Base-by-base conservation (phyloP, 2,113 vertebrate species). In the Pionites leucogaster region DNA sequence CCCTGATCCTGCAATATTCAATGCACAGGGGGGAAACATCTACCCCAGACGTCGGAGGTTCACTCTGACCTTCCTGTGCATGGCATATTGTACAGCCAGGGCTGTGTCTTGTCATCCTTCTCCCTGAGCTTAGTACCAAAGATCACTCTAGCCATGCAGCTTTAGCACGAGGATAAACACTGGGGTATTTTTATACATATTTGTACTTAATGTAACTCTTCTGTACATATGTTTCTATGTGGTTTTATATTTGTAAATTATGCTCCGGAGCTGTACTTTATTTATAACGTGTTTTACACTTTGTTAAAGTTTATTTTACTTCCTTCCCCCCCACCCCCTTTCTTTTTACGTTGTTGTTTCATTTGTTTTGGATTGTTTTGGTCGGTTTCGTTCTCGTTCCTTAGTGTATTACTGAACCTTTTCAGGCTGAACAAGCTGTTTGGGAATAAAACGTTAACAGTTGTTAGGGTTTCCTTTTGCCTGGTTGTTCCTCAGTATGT, bases 221-320 rank as follows among this genome's bases (percentile, higher is more conserved):
- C 96, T 98, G 97, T 98, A 98, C 96, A 97, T 97, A 97, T n/a
- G 31, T 98, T 98, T 98, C 96, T 98, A 98, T 86, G 94, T 95
- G 95, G 93, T 92, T 98, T 96, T 98, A 94, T 98, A 98, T 98
- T 98, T 98, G 97, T 98, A 98, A 97, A 97, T 98, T 98, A 98
- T 96, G 92, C 90, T 88, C 93, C 88, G 95, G 93, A 96, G 78
- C 86, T 98, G 96, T 97, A 97, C 97, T 98, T 97, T 97, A 98
- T 98, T 98, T 98, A 98, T 98, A 96, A 98, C 87, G 75, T 94
- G 92, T 92, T 96, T 97, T 92, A 96, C 95, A 93, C 94, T 91
- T 95, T 64, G 95, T 83, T 86, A 94, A 94, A 86, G 28, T 87
- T 89, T 92, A 93, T 94, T 96, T 96, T 91, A 91, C 94, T 96